Percentiles rank a stretch among this genome's conserved stretches.
phyloP scores from a whole-genome alignment of 2,888 invertebrate species.

The Acanthacorydalis orientalis region DNA sequence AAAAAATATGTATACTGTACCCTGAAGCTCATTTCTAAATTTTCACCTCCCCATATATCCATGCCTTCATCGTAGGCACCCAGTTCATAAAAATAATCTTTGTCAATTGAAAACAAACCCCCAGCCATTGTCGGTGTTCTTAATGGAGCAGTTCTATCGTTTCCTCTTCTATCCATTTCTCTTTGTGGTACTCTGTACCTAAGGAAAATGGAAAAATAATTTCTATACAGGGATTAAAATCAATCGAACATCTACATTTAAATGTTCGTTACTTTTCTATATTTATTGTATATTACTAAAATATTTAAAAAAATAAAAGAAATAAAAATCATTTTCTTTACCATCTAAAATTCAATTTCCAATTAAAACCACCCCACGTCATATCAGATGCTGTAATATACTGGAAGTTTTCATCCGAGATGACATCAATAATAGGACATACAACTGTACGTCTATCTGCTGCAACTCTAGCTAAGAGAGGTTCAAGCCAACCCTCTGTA shows the following conservation, averaged over 20 bases:
- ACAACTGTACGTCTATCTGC: slow-evolving; percentile 87
- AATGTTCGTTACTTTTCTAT: background rate
- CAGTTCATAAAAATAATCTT: slow-evolving; percentile 92
- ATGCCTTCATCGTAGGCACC: slow-evolving; percentile 98
- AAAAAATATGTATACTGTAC: slow-evolving; percentile 33
- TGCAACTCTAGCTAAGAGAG: slow-evolving; percentile 78
- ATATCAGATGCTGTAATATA: slow-evolving; percentile 98
- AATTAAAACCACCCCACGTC: slow-evolving; percentile 99
- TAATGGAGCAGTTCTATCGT: slow-evolving; percentile 82
- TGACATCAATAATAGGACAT: slow-evolving; percentile 97
- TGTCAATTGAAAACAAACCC: slow-evolving; percentile 86
- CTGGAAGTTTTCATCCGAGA: slow-evolving; percentile 96
- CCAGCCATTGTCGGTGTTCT: slow-evolving; percentile 98
- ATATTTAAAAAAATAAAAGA: background rate
- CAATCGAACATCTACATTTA: background rate
- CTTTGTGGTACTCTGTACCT: slow-evolving; percentile 96
- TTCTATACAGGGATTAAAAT: background rate
- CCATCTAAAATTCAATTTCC: slow-evolving; percentile 99
- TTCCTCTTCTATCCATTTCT: slow-evolving; percentile 85
- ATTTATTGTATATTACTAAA: background rate
- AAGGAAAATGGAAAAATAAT: slow-evolving; percentile 8
- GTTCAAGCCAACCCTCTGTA: slow-evolving; percentile 97
- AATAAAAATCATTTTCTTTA: too few species aligned
- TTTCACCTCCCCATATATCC: slow-evolving; percentile 99
- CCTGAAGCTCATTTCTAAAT: slow-evolving; percentile 88